Conservation (phyloP, 2,888 invertebrate species). For the Drosophila differens region DNA sequence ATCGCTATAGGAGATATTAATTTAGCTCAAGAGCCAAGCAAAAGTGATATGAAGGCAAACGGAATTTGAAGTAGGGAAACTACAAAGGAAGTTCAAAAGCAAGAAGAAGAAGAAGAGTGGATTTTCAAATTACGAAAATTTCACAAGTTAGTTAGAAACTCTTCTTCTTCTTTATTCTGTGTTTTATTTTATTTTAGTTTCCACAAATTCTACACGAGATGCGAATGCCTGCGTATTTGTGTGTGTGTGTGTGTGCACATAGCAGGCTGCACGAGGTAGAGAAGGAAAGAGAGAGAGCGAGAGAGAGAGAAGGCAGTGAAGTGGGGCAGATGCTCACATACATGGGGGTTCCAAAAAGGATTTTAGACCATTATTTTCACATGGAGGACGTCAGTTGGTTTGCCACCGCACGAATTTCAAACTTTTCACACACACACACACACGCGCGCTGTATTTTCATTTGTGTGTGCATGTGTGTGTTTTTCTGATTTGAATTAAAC, state of each 20-base stretch:
- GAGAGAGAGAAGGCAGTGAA: background rate
- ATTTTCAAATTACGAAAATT: slow-evolving; percentile 73
- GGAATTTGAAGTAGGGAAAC: slow-evolving; percentile 17
- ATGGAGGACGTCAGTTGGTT: slow-evolving; percentile 75
- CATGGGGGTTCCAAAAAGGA: slow-evolving; percentile 68
- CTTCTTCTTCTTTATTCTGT: slow-evolving; percentile 19
- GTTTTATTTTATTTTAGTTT: slow-evolving; percentile 59
- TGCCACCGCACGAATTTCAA: slow-evolving; percentile 79
- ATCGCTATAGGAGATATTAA: background rate
- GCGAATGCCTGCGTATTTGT: slow-evolving; percentile 20
- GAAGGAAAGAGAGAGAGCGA: background rate
- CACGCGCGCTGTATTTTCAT: slow-evolving; percentile 38
- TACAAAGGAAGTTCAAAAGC: slow-evolving; percentile 35
- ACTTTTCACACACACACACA: slow-evolving; percentile 57
- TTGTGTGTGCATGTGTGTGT: slow-evolving; percentile 52
- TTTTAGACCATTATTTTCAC: slow-evolving; percentile 79
- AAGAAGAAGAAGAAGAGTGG: slow-evolving; percentile 16
- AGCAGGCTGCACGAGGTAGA: slow-evolving; percentile 15
- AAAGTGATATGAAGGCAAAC: slow-evolving; percentile 1
- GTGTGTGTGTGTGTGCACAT: slow-evolving; percentile 22
- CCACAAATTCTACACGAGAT: slow-evolving; percentile 34
- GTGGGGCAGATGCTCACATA: slow-evolving; percentile 31
- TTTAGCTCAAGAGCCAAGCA: background rate
- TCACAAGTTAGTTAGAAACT: slow-evolving; percentile 70
- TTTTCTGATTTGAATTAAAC: slow-evolving; percentile 82